Percentiles rank a stretch among this genome's conserved stretches.
Evolutionary conservation across 2,888 invertebrate genomes (phyloP).

Genomic region (Zootermopsis nevadensis): DNA sequence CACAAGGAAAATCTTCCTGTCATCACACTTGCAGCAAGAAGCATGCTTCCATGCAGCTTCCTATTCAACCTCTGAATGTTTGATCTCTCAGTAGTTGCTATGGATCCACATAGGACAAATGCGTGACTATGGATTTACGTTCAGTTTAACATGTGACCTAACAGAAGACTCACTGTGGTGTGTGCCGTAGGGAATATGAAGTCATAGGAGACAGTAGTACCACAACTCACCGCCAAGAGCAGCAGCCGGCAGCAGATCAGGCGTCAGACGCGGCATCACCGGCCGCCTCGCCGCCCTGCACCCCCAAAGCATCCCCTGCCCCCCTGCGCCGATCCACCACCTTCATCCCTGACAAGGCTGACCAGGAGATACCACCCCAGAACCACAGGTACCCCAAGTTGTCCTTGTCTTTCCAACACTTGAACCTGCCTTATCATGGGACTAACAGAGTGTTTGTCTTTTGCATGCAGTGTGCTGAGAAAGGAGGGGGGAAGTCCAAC

Average conservation of each 20-base stretch:
- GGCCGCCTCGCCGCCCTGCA: conserved; percentile 6
- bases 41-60: no score
- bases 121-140: no score
- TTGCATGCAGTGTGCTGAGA: no score
- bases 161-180: no score
- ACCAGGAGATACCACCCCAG: conserved; percentile 22
- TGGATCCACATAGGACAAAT: no score
- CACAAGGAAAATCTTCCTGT: no score
- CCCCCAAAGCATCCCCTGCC: conserved; percentile 25
- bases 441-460: background rate
- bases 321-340: conserved; percentile 22
- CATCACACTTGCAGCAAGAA: no score
- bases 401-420: background rate
- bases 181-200: conserved; percentile 30
- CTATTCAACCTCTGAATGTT: no score
- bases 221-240: background rate
- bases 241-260: background rate
- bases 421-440: background rate
- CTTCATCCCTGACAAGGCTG: background rate
- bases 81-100: no score
- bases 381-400: conserved; percentile 20
- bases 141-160: no score
- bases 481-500: background rate
- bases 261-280: background rate
- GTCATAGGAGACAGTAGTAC: conserved; percentile 1